Conservation (phyloP, 1,140 invertebrate species). For the Zeugodacus cucurbitae region DNA sequence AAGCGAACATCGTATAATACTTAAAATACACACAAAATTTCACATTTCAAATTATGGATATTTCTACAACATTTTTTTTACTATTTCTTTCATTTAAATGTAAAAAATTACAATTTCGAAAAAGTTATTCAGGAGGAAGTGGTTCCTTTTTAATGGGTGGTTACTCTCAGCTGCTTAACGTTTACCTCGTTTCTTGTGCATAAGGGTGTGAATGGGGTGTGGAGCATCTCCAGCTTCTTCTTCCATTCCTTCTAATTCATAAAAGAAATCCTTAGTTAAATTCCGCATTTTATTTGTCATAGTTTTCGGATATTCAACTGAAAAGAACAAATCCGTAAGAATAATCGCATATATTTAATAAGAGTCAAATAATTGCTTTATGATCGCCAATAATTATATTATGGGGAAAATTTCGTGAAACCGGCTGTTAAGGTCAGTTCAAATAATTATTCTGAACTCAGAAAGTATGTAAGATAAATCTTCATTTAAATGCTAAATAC, state of each 20-base stretch:
- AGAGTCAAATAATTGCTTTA: too few relatives aligned
- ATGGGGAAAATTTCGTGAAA: too few relatives aligned
- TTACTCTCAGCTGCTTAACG: background rate
- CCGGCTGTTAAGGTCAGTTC: too few relatives aligned
- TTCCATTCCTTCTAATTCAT: background rate
- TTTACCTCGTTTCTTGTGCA: background rate
- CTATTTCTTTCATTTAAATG: background rate
- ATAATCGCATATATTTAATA: background rate
- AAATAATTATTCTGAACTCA: too few relatives aligned
- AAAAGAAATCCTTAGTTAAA: background rate
- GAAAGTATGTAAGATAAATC: too few relatives aligned
- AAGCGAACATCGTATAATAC: background rate
- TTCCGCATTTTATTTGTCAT: conserved; percentile 9
- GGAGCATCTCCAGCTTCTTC: background rate
- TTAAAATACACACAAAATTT: background rate
- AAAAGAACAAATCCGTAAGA: background rate
- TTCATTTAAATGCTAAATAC: too few relatives aligned
- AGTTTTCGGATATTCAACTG: background rate
- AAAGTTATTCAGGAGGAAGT: background rate
- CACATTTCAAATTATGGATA: background rate
- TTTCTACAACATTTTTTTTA: background rate
- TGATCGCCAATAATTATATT: too few relatives aligned
- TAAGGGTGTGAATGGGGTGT: background rate
- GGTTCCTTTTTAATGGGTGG: background rate
- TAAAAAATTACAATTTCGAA: background rate